Base-by-base conservation (phyloP, 1,140 invertebrate genomes). In the Cotesia typhae region DNA sequence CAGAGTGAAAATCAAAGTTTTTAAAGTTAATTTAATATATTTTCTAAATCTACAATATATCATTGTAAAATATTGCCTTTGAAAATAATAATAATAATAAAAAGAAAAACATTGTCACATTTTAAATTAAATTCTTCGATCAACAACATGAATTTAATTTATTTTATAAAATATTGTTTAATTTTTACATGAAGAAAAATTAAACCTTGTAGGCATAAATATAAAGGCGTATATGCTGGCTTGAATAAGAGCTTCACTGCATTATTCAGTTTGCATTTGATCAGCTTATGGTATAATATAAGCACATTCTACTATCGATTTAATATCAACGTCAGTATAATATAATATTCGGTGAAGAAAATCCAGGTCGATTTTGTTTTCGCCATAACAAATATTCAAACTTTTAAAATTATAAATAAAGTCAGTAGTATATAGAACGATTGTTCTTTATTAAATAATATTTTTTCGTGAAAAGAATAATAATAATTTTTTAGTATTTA, bases 241-340 rank as follows among this genome's bases (percentile, higher is more conserved):
- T 10, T 66, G 51, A 5, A 41, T 67, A 41, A 55, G 65, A 38
- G 35, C 51, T 55, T 67, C 64, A 67, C 63, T 72, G 70, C 63
- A 72, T 72, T 72, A 72, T 72, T 72, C 70, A 72, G 70, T 67
- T 72, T 66, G 63, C 64, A 72, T 72, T 67, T 72, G 70, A 72
- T 72, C 70, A 72, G 70, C 70, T 72, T 72, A 72, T 71, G 52
- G 70, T 28, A 65, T 57, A 59, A 66, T 36, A 66, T 51, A 72
- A 36, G 64, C 70, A 7, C 55, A 37, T 12, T 20, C 64, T 28
- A 10, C 36, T n/a, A 72, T 72, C 64, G 65, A 41, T 67, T 72
- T 65, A 59, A 52, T 55, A 47, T 47, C 4, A 47, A 47, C 10
- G 5, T 47, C 6, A 5, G 6, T 20, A 12, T 67, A 36, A 9